Conservation (phyloP, 2,113 vertebrate genomes). For the Ivindomyrus marchei region DNA sequence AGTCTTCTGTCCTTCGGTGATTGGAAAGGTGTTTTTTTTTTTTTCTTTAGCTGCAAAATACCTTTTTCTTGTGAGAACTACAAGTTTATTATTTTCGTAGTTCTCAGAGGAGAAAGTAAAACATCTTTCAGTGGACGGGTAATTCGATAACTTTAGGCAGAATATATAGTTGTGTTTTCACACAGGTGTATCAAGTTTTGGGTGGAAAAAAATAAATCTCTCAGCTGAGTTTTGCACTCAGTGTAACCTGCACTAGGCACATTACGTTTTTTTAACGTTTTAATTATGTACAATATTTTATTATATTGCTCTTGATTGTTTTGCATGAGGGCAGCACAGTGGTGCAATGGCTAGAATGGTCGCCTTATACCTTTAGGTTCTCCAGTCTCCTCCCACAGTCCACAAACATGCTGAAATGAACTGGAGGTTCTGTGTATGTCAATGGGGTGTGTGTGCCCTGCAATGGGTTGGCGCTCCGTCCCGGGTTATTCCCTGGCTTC, state of each 20-base stretch:
- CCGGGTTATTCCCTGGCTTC: background rate
- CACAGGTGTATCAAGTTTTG: background rate
- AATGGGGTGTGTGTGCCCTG: background rate
- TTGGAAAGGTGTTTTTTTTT: background rate
- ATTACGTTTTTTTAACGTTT: background rate
- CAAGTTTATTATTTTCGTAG: background rate
- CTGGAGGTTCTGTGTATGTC: background rate
- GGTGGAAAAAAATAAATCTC: slow-evolving; percentile 29
- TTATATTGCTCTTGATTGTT: background rate
- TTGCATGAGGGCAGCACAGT: background rate
- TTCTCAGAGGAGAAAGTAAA: background rate
- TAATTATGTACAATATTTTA: background rate
- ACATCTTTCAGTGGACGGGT: background rate
- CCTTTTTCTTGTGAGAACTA: background rate
- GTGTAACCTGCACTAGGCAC: background rate
- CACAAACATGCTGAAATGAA: background rate
- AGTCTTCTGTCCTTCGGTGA: background rate
- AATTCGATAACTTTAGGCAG: background rate
- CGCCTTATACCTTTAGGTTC: background rate
- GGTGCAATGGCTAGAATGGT: background rate
- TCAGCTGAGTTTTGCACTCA: slow-evolving; percentile 65
- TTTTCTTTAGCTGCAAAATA: background rate
- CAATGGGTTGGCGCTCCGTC: background rate
- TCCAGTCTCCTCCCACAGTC: background rate
- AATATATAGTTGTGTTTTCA: background rate